phyloP scores from a whole-genome alignment of 2,888 invertebrate genomes.

The Gasteruption jaculator region DNA sequence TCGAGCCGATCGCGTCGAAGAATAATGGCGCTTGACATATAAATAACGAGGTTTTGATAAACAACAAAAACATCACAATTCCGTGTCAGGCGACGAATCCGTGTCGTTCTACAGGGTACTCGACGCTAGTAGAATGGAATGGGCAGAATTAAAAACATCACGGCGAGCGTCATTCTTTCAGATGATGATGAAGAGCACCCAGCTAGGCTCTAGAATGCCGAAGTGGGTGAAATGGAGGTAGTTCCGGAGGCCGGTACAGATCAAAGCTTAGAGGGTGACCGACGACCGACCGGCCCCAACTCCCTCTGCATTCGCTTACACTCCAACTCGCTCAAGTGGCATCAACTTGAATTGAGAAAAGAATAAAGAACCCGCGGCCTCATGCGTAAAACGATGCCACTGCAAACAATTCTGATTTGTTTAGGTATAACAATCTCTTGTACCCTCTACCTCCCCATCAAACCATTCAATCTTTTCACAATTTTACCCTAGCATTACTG shows the following conservation, averaged over 20 bases:
- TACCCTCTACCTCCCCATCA: constrained; percentile 18
- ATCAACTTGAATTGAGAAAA: constrained; percentile 47
- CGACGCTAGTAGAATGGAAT: constrained; percentile 24
- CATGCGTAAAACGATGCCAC: constrained; percentile 52
- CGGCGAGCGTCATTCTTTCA: constrained; percentile 28
- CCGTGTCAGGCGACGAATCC: constrained; percentile 19
- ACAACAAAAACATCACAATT: constrained; percentile 24
- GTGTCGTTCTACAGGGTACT: constrained; percentile 18
- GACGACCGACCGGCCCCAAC: constrained; percentile 31
- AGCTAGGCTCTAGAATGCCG: constrained; percentile 28
- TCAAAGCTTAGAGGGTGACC: constrained; percentile 47
- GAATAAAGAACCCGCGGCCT: constrained; percentile 48
- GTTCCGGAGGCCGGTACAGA: constrained; percentile 44
- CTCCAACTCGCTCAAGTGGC: constrained; percentile 49
- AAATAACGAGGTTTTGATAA: constrained; percentile 36
- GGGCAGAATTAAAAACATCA: constrained; percentile 27
- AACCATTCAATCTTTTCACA: too few relatives aligned
- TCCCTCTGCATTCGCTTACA: constrained; percentile 40
- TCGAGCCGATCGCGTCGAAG: constrained; percentile 21
- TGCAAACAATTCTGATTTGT: constrained; percentile 51
- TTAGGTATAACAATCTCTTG: constrained; percentile 47
- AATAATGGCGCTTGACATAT: constrained; percentile 30
- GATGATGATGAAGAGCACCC: constrained; percentile 25
- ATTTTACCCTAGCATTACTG: too few relatives aligned
- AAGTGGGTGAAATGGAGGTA: constrained; percentile 35